A percentile compares a stretch with the other conserved stretches of the same genome.
These are phyloP conservation scores for Astur gentilis DNA, from an alignment of 2,113 vertebrate genomes.

Conservation along the genomic window DNA sequence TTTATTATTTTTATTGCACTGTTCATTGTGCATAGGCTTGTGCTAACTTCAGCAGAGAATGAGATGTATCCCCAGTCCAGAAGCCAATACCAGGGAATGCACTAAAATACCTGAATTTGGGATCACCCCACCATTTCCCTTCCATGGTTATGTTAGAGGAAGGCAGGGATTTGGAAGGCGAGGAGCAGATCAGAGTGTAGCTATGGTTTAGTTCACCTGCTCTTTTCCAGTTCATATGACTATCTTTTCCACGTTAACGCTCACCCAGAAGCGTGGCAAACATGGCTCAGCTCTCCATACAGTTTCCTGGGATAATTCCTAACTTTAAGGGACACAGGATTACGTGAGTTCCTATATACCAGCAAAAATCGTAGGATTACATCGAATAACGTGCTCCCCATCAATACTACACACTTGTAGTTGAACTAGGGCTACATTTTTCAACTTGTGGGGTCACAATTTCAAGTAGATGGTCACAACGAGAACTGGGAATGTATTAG, in stretches of 20 bases:
- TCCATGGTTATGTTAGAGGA: background rate
- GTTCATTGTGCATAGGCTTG: background rate
- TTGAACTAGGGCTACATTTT: background rate
- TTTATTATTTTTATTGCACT: background rate
- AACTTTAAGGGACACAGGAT: background rate
- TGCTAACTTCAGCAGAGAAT: background rate
- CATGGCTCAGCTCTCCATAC: background rate
- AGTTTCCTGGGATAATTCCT: background rate
- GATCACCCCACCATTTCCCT: background rate
- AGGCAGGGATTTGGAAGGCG: background rate
- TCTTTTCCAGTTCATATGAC: background rate
- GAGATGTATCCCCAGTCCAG: background rate
- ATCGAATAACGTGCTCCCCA: fast-evolving
- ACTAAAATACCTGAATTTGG: background rate
- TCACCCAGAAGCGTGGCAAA: background rate
- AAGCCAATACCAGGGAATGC: background rate
- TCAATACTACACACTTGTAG: background rate
- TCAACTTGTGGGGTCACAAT: background rate
- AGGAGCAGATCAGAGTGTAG: background rate
- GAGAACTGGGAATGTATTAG: background rate
- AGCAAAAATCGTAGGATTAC: background rate
- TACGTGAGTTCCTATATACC: background rate
- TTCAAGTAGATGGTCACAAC: background rate
- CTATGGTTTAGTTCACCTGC: background rate
- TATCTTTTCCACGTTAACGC: background rate